Evolutionary conservation across 2,888 invertebrate species (phyloP).

Genomic region (Phortica okadai): DNA sequence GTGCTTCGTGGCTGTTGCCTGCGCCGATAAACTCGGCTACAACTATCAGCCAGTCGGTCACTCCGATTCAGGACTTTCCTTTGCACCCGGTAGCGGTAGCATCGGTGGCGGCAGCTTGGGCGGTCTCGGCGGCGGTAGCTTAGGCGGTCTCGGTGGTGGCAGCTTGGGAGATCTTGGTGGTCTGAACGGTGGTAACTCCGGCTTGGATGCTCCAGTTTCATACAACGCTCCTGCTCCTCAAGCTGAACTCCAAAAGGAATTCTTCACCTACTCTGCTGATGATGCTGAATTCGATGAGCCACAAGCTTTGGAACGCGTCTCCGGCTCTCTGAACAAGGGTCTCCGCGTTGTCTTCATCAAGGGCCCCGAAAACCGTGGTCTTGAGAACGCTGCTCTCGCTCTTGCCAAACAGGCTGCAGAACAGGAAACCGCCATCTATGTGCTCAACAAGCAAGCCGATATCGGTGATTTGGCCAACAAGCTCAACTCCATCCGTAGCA

Average conservation of each 20-base stretch:
- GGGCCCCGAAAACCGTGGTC: constrained; percentile 71
- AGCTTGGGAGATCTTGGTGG: constrained; percentile 34
- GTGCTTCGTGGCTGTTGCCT: constrained; percentile 65
- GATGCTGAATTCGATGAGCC: constrained; percentile 69
- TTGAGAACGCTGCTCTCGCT: constrained; percentile 67
- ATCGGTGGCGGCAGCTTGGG: constrained; percentile 29
- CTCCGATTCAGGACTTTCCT: constrained; percentile 63
- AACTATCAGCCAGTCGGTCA: constrained; percentile 68
- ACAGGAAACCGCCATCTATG: constrained; percentile 71
- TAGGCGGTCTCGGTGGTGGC: background rate
- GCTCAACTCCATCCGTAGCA: constrained; percentile 61
- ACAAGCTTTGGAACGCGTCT: constrained; percentile 54
- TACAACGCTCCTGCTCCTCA: constrained; percentile 57
- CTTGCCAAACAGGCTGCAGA: constrained; percentile 67
- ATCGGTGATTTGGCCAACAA: constrained; percentile 65
- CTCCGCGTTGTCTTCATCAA: constrained; percentile 74
- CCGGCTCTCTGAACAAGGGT: constrained; percentile 64
- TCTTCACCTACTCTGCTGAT: constrained; percentile 71
- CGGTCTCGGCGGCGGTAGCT: constrained; percentile 32
- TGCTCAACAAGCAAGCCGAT: constrained; percentile 72
- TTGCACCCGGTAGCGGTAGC: constrained; percentile 55
- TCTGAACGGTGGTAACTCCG: constrained; percentile 33
- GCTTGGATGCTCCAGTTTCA: constrained; percentile 49
- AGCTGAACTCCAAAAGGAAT: constrained; percentile 64
- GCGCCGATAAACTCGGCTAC: constrained; percentile 69